phyloP scores from a whole-genome alignment of 2,797 vertebrate genomes.

The Erithacus rubecula region DNA sequence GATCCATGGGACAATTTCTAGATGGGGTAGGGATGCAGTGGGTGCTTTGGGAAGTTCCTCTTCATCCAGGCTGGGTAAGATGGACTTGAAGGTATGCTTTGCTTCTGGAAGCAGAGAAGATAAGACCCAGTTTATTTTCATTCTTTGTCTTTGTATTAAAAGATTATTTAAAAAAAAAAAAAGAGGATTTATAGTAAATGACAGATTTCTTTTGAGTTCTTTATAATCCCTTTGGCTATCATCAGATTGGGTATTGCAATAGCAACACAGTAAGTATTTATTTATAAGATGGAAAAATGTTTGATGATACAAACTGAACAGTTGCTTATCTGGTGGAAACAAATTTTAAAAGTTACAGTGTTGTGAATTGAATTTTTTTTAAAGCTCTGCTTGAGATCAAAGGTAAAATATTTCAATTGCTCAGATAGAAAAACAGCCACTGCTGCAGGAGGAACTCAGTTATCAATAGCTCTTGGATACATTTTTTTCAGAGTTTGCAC shows the following conservation, averaged over 20 bases:
- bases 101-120: neutral
- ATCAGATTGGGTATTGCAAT: neutral
- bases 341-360: neutral
- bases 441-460: neutral
- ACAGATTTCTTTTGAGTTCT: neutral
- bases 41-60: neutral
- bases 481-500: neutral
- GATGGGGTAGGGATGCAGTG: fast-evolving
- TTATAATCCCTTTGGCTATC: neutral
- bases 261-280: neutral
- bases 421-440: neutral
- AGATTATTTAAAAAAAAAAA: neutral
- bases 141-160: constrained; percentile 12
- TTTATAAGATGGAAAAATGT: neutral
- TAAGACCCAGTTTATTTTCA: neutral
- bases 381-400: neutral
- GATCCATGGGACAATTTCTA: neutral
- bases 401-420: neutral
- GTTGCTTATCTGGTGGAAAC: neutral
- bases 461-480: neutral
- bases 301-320: neutral
- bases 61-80: neutral
- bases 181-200: neutral
- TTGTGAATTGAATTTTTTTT: neutral
- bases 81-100: neutral